Conservation (phyloP, 2,888 invertebrate species). For the Lasioglossum oenotherae region DNA sequence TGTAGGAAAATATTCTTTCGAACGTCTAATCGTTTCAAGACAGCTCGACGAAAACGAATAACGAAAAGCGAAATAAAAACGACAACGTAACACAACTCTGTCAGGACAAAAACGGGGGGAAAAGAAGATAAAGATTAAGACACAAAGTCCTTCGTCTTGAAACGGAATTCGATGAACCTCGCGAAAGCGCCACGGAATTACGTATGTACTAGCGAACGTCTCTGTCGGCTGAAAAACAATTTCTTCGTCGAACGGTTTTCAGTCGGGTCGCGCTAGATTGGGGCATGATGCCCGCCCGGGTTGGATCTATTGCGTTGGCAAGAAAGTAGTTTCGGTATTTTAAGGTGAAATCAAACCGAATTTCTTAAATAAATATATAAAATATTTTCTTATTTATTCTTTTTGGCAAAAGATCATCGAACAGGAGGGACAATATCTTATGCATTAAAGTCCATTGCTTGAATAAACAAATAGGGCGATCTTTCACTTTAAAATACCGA, state of each 20-base stretch:
- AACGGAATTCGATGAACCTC: slow-evolving; percentile 15
- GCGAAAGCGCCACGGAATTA: slow-evolving; percentile 12
- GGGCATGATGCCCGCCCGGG: slow-evolving; percentile 23
- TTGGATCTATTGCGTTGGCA: background rate
- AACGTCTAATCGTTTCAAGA: slow-evolving; percentile 28
- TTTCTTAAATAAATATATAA: too few species aligned
- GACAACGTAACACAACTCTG: background rate
- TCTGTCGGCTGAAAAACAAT: background rate
- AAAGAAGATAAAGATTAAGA: background rate
- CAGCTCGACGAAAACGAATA: slow-evolving; percentile 5
- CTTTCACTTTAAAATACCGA: too few species aligned
- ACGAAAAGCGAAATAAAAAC: too few species aligned
- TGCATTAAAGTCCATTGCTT: too few species aligned
- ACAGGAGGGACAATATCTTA: too few species aligned
- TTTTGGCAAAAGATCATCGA: too few species aligned
- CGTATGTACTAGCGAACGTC: background rate
- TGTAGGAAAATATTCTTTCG: slow-evolving; percentile 42
- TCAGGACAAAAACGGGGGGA: background rate
- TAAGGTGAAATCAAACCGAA: too few species aligned
- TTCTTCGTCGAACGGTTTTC: background rate
- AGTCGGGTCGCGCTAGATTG: slow-evolving; percentile 13
- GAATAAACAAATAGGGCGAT: too few species aligned
- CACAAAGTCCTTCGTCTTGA: slow-evolving; percentile 10
- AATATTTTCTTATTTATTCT: too few species aligned
- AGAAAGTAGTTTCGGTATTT: too few species aligned